Base-by-base conservation (phyloP, 2,113 vertebrate genomes). In the Pterocles burchelli region DNA sequence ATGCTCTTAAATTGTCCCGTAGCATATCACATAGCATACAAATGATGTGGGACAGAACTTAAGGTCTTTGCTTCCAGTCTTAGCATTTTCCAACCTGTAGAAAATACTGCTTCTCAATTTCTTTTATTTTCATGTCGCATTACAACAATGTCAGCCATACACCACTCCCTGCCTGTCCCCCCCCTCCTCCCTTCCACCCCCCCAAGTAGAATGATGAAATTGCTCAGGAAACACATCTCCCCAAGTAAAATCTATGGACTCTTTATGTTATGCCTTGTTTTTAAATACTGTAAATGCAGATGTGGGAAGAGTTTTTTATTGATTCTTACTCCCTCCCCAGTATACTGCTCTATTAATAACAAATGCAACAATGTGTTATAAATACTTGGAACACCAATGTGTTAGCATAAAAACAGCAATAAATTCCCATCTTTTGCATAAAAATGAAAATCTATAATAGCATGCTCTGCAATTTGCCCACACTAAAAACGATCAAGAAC, bases 201-300 rank as follows among this genome's bases (percentile, higher is more conserved):
- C 18, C 17, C 58, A 88, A 43, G 38, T 13, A 76, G 13, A 89
- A 65, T 3, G 16, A 62, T 62, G 38, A 74, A 83, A 63, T 74
- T 82, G 28, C 43, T 57, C 25, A 74, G 75, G 78, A 88, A 96
- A 67, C 34, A 8, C 68, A 77, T 83, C 51, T 91, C 48, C 36
- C 31, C 34, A 49, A 25, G 59, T 63, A 91, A 94, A 74, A 55
- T 55, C 72, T 55, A 13, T 68, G 41, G 85, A 71, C 38, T 71
- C 2, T 63, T 12, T 62, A 43, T 86, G 77, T 59, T 85, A 45
- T 61, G 13, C 83, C 93, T 85, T 94, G 77, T 80, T 95, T 94
- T 95, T 90, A 88, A 96, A 94, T 95, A 77, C 55, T 93, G 7
- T 91, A 93, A 95, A 91, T 94, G 88, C 72, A 93, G 82, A 92